Base-by-base conservation (phyloP, 1,140 invertebrate species). In the Phymastichus coffea region DNA sequence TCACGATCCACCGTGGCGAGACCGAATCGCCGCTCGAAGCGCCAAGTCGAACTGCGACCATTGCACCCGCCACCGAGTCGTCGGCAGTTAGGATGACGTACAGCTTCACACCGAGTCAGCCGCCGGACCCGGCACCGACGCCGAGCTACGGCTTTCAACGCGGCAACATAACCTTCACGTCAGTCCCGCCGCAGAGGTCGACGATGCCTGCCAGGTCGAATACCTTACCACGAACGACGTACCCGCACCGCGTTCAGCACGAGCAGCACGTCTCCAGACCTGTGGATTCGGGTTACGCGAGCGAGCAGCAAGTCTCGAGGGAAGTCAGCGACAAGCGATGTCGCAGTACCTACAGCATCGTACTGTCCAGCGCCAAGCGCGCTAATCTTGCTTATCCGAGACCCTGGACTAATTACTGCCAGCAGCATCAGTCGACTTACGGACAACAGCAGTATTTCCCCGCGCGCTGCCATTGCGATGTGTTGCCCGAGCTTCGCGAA, bases 341-440 rank as follows among this genome's bases (percentile, higher is more conserved):
- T 59, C 84, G 81, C 43, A 89, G 87, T 70, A 88, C 87, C 0
- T 88, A 85, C 66, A 89, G 83, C 66, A 89, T 89, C 35, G 80
- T 86, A 8, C 69, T 86, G n/a, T 81, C 83, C 0, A 75, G 14
- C 4, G 40, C 40, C 8, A 49, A 1, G 19, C 40, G 4, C 60
- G 47, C 9, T 8, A 19, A 19, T 26, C 57, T 64, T 61, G 2
- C 59, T 63, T 63, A 40, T 23, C 59, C 67, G 64, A 68, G 47
- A 67, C 59, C 71, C 63, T 44, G 78, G 43, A 51, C 71, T 40
- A 73, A 70, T 44, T 74, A 78, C 61, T 72, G 70, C 0, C 77
- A 75, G 71, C 76, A 77, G 20, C 71, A 76, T 25, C 77, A 78
- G 55, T 52, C 68, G 17, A 40, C 54, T 35, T 69, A 70, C 28